Evolutionary conservation across 2,888 invertebrate species (phyloP).

Genomic region (Trileptium ribeirensis): DNA sequence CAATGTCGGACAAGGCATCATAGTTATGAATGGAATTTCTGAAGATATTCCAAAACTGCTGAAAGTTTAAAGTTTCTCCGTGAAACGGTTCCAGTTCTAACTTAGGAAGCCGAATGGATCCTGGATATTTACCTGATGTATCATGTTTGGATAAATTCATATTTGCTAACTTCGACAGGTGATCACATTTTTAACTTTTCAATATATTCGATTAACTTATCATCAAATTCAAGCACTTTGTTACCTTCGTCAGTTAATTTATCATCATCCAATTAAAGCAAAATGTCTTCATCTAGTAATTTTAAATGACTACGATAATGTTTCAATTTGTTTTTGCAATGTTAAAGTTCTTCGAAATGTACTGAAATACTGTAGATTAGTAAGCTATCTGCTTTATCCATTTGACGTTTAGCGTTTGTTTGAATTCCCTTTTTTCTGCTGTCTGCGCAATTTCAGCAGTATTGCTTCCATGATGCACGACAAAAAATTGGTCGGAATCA

Average conservation of each 20-base stretch:
- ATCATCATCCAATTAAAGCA: not conserved
- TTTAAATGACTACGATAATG: not conserved
- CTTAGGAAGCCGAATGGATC: not conserved
- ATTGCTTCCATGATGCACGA: not conserved
- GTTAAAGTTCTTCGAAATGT: not conserved
- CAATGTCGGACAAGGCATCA: not conserved
- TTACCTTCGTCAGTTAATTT: not conserved
- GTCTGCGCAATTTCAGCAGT: not conserved
- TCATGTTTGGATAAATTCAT: not conserved
- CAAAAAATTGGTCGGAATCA: too few relatives aligned
- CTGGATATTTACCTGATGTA: not conserved
- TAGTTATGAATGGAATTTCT: not conserved
- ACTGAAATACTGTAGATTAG: not conserved
- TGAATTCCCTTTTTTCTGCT: not conserved
- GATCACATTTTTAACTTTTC: not conserved
- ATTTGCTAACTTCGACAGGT: not conserved
- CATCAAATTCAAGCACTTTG: not conserved
- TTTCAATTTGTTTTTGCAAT: not conserved
- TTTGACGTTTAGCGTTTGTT: not conserved
- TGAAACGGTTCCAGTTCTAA: not conserved
- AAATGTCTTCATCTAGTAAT: slow-evolving; percentile 2
- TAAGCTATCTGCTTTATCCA: not conserved
- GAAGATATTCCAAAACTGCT: slow-evolving; percentile 10
- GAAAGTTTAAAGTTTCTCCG: not conserved
- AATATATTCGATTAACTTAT: not conserved